Evolutionary conservation across 2,888 invertebrate species (phyloP).

Genomic region (Corythucha ciliata): DNA sequence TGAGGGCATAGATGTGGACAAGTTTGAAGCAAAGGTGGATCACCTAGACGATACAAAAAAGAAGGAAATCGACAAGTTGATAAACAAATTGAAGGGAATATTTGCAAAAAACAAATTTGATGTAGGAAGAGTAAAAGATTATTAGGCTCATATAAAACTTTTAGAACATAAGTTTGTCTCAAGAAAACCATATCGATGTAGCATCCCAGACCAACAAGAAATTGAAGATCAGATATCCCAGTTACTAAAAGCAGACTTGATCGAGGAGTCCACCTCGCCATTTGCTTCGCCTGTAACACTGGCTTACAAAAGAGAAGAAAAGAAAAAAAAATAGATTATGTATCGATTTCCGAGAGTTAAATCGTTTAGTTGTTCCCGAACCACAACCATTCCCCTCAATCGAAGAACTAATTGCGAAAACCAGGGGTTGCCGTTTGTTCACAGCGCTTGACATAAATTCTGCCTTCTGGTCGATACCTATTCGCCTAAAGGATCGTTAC

Average conservation of each 20-base stretch:
- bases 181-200: slow-evolving; percentile 25
- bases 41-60: slow-evolving; percentile 6
- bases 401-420: slow-evolving; percentile 23
- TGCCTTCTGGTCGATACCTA: slow-evolving; percentile 30
- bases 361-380: slow-evolving; percentile 21
- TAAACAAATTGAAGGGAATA: background rate
- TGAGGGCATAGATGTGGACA: background rate
- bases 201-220: slow-evolving; percentile 23
- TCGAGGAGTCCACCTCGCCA: slow-evolving; percentile 17
- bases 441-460: slow-evolving; percentile 29
- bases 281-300: slow-evolving; percentile 17
- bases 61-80: background rate
- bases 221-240: slow-evolving; percentile 23
- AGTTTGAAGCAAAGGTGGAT: slow-evolving; percentile 4
- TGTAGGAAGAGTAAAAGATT: slow-evolving; percentile 15
- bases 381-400: slow-evolving; percentile 27
- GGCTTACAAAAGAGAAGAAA: no score
- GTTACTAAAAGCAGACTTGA: slow-evolving; percentile 12
- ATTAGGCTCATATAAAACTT: slow-evolving; percentile 17
- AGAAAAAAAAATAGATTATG: slow-evolving; percentile 19
- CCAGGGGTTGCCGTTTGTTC: slow-evolving; percentile 25
- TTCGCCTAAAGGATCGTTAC: slow-evolving; percentile 31
- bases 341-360: slow-evolving; percentile 16
- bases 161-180: slow-evolving; percentile 22
- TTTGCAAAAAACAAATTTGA: slow-evolving; percentile 25